Base-by-base conservation (phyloP, 2,113 vertebrate species). In the Phrynosoma blainvillii region DNA sequence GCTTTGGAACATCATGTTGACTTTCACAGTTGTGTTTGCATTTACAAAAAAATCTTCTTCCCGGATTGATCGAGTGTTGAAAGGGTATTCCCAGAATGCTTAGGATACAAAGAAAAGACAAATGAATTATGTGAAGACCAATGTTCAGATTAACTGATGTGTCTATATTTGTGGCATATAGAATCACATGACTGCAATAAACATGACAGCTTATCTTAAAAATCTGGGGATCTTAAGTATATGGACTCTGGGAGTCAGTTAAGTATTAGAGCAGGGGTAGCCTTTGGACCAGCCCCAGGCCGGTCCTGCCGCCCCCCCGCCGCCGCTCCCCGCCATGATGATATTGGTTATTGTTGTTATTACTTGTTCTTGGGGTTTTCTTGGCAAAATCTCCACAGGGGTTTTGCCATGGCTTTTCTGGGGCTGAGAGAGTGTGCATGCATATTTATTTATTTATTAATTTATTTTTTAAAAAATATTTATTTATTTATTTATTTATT, bases 81-180 rank as follows among this genome's bases (percentile, higher is more conserved):
- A 99, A 91, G 96, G 97, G 88, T 96, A 97, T 93, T 96, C 93
- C 98, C 97, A 98, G 87, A 96, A 97, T 23, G 88, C 94, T 96
- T 92, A 86, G 87, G 40, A 89, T 6, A 62, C 77, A 25, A 90
- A 90, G 79, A 68, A 92, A 87, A 93, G 30, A 62, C 70, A 74
- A 36, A 30, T n/a, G 65, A 66, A 66, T 2, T 82, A 2, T 56
- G 13, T 79, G 11, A 54, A n/a, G 27, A 27, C 12, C 30, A 54
- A 54, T 30, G 12, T 7, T 30, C 56, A 6, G 23, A 65, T 75
- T 71, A 0, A 5, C 36, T 11, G 0, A 16, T 30, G 68, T 76
- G 20, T 76, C 7, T 40, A 42, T 21, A 76, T 9, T 42, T 23
- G 6, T 13, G 40, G 9, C 36, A 47, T 42, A 42, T 25, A 10